Percentiles rank a stretch among this genome's conserved stretches.
phyloP scores from a whole-genome alignment of 2,797 vertebrate genomes.

The Graptemys geographica region DNA sequence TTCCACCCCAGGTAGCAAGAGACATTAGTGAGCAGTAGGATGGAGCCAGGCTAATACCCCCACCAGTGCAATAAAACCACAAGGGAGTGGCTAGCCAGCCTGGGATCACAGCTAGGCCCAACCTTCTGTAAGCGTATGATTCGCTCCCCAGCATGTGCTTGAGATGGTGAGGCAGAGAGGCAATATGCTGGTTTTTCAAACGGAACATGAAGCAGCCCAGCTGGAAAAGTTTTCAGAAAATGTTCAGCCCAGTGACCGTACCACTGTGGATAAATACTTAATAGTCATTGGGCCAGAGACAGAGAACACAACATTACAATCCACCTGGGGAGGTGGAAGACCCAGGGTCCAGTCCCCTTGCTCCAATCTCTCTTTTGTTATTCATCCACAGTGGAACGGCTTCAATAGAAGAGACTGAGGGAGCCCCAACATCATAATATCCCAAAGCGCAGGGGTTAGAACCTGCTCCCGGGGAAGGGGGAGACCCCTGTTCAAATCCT shows the following conservation, averaged over 20 bases:
- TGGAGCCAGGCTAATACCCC: neutral
- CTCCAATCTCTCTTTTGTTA: neutral
- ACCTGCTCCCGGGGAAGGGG: too few relatives aligned
- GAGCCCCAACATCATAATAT: neutral
- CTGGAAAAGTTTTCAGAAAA: neutral
- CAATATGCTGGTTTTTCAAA: neutral
- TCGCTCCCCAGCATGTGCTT: neutral
- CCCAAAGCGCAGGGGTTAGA: neutral
- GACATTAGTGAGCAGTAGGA: neutral
- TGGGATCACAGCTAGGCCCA: neutral
- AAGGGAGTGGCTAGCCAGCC: neutral
- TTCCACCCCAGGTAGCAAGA: accelerated
- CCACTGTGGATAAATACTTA: neutral
- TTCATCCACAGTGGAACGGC: neutral
- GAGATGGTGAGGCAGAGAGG: neutral
- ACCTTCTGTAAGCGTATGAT: neutral
- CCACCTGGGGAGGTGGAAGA: neutral
- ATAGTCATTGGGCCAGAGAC: neutral
- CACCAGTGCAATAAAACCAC: neutral
- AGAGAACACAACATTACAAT: neutral
- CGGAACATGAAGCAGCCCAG: neutral
- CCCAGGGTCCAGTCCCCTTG: neutral
- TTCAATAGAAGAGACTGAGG: neutral
- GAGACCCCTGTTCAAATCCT: neutral
- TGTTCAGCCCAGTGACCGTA: neutral